These are phyloP conservation scores for Drosophila formosana DNA, from an alignment of 2,888 invertebrate genomes.

Conservation along the genomic window DNA sequence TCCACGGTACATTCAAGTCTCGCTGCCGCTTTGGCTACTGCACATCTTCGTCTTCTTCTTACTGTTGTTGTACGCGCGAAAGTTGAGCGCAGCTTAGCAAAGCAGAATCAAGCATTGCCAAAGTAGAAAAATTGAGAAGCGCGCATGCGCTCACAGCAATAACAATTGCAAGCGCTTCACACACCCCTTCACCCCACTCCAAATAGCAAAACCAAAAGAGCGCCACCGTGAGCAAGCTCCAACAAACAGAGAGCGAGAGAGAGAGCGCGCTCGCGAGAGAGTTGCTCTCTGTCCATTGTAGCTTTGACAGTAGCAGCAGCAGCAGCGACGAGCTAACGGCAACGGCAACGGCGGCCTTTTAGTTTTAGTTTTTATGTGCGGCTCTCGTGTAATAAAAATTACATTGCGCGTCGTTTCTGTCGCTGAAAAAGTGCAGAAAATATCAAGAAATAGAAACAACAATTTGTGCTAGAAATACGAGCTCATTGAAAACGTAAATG, in stretches of 20 bases:
- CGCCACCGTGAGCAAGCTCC: slow-evolving; percentile 21
- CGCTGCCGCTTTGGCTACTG: slow-evolving; percentile 64
- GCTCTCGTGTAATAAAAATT: slow-evolving; percentile 80
- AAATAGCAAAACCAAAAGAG: slow-evolving; percentile 21
- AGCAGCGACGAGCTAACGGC: slow-evolving; percentile 61
- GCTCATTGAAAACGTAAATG: slow-evolving; percentile 34
- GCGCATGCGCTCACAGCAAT: slow-evolving; percentile 68
- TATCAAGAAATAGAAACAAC: slow-evolving; percentile 40
- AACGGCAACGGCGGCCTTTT: slow-evolving; percentile 75
- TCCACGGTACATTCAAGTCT: slow-evolving; percentile 42
- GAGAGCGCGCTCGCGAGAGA: slow-evolving; percentile 14
- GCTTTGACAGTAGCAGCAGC: slow-evolving; percentile 40
- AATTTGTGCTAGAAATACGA: slow-evolving; percentile 52
- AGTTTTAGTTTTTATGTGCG: slow-evolving; percentile 77
- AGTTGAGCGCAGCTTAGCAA: slow-evolving; percentile 65
- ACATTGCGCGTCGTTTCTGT: slow-evolving; percentile 74
- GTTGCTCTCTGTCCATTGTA: slow-evolving; percentile 18
- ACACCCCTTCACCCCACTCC: slow-evolving; percentile 37
- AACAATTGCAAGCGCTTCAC: slow-evolving; percentile 52
- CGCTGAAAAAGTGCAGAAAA: slow-evolving; percentile 57
- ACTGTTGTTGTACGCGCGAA: slow-evolving; percentile 61
- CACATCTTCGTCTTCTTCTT: slow-evolving; percentile 36
- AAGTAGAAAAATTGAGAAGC: slow-evolving; percentile 38
- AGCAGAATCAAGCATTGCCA: slow-evolving; percentile 42
- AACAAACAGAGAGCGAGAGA: slow-evolving; percentile 14